Evolutionary conservation across 2,113 vertebrate species (phyloP), one percentile per base, ranked within the genome.

Genomic region (Leucopternis melanops): DNA sequence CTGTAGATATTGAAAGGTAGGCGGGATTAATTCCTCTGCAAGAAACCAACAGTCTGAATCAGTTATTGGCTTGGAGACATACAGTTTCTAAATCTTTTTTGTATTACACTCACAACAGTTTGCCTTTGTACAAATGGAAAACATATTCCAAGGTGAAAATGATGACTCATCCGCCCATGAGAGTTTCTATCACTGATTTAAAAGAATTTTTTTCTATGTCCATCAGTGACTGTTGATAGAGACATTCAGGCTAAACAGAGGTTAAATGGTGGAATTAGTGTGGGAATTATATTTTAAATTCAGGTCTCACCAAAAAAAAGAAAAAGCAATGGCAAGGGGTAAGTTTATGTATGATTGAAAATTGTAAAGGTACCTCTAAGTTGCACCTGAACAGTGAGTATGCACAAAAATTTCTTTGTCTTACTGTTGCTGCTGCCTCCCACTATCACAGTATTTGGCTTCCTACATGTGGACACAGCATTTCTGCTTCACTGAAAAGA

Each of bases 81-180:
- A 47, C 0, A 29, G 29, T 62, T 92, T 94, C 45, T 12, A 45
- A n/a, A 18, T 32, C 2, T 59, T 26, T n/a, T 85, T 94, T 42
- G 0, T 67, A 32, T 38, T 80, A 81, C 20, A 87, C 49, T 42
- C 42, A 67, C 12, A 81, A 32, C 5, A 81, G 12, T 50, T 92
- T 93, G 29, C n/a, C 50, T 40, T 84, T 87, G 13, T 69, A 73
- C 36, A 95, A 86, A 77, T 27, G 10, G 42, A 92, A 91, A 91
- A 86, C 10, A 36, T 65, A 66, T 69, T 95, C 81, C 14, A 90
- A 96, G 61, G 34, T 44, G 19, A 90, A 90, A 91, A 88, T 52
- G 16, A 80, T 70, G 71, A 78, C 20, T 95, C 79, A 61, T 73
- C 10, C 14, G 59, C 38, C 10, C 65, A 38, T 77, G 8, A 85